Base-by-base conservation (phyloP, 2,888 invertebrate genomes). In the Zygothrica quintamaculata region DNA sequence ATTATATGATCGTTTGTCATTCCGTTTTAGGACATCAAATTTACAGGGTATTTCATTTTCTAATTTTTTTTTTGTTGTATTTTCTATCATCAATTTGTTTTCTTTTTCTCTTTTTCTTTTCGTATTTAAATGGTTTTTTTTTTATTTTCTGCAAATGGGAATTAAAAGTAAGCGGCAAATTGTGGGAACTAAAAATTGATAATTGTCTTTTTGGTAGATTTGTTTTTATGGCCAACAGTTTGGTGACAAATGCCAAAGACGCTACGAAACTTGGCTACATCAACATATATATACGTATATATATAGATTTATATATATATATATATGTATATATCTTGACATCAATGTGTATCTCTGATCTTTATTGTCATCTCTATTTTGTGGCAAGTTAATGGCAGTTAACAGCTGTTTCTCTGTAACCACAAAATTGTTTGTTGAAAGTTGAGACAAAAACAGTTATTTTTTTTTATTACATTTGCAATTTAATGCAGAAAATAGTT, bases 81-180 rank as follows among this genome's bases (percentile, higher is more conserved):
- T 22, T 22, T 22, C 18, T 22, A 3, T 22, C 26, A 18, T n/a
- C 18, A 11, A 8, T 42, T 12, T 62, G 55, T 65, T 72, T 78
- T 66, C 59, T 65, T 52, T 52, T 71, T 55, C 50, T 42, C 40
- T 47, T 29, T 48, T 18, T 8, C 0, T 6, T 22, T 59, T 69
- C 22, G 65, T 40, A 40, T 65, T 74, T 59, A 29, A 44, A 36
- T 25, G 73, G 73, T 59, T 40, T 34, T 53, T 29, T 48, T 52
- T 64, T 67, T 43, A 18, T 16, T 48, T 55, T 52, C 12, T 61
- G 55, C 40, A 31, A n/a, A 36, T 15, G 22, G 31, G 56, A 37
- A 57, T 42, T 40, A 56, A 72, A 71, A 59, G 55, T 68, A 51
- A 62, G 36, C 53, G 67, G 40, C 18, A 29, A 58, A 48, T 47